Conservation (phyloP, 2,888 invertebrate genomes). For the Stenotaenia linearis region DNA sequence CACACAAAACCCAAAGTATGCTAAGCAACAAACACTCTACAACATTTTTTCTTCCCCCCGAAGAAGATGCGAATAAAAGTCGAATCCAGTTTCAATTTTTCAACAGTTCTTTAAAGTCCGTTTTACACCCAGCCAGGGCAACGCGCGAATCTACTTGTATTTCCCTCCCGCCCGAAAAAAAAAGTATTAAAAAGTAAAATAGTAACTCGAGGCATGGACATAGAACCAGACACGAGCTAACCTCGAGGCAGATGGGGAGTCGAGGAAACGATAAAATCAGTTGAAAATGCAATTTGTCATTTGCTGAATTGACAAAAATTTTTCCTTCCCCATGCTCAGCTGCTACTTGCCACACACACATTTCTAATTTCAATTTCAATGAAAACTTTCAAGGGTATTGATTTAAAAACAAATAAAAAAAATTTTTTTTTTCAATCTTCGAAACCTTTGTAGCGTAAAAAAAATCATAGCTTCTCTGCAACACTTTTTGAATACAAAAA, state of each 20-base stretch:
- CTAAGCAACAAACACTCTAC: neutral
- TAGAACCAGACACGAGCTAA: neutral
- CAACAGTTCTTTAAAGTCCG: neutral
- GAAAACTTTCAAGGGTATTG: neutral
- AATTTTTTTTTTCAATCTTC: too few species aligned
- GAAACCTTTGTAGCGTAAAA: too few species aligned
- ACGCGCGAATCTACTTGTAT: neutral
- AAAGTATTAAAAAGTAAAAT: neutral
- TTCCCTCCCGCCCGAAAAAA: neutral
- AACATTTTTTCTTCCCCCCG: neutral
- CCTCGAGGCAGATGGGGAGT: constrained; percentile 5
- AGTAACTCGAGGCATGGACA: neutral
- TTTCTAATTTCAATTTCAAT: constrained; percentile 19
- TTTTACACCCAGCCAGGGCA: neutral
- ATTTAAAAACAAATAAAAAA: neutral
- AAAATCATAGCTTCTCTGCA: too few species aligned
- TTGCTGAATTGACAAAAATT: constrained; percentile 21
- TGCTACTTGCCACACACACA: neutral
- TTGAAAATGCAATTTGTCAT: constrained; percentile 24
- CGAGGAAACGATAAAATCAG: constrained; percentile 26
- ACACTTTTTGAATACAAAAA: too few species aligned
- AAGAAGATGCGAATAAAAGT: neutral
- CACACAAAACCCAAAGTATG: neutral
- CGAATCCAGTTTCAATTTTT: neutral
- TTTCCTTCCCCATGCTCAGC: neutral